Conservation (phyloP, 2,113 vertebrate species). For the Callopanchax toddi region DNA sequence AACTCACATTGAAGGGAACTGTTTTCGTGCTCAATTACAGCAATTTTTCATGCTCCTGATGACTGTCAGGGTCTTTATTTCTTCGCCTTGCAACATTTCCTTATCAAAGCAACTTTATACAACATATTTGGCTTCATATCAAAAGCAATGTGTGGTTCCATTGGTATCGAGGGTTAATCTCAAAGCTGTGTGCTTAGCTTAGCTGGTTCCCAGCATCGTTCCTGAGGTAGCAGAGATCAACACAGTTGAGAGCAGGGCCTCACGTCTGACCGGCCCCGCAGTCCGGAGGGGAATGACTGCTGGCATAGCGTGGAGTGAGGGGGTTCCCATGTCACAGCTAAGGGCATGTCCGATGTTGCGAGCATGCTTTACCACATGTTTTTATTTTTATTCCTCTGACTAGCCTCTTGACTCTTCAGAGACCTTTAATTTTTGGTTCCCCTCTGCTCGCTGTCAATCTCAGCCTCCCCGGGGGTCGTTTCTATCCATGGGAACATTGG, state of each 20-base stretch:
- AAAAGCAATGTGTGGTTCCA: conserved; percentile 44
- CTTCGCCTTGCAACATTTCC: conserved; percentile 60
- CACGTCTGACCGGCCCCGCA: conserved; percentile 46
- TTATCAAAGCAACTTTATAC: conserved; percentile 71
- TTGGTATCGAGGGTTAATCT: conserved; percentile 42
- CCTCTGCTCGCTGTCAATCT: conserved; percentile 68
- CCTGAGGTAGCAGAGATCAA: conserved; percentile 44
- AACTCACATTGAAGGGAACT: conserved; percentile 56
- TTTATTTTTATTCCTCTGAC: conserved; percentile 55
- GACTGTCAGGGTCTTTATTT: conserved; percentile 48
- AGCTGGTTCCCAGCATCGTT: conserved; percentile 67
- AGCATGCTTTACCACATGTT: conserved; percentile 61
- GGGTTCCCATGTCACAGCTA: conserved; percentile 67
- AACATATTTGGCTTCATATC: conserved; percentile 62
- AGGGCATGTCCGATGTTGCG: conserved; percentile 46
- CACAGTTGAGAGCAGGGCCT: conserved; percentile 46
- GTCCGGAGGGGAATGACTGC: conserved; percentile 43
- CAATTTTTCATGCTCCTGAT: conserved; percentile 64
- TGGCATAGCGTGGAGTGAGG: conserved; percentile 41
- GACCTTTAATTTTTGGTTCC: conserved; percentile 65
- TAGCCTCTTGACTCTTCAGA: conserved; percentile 59
- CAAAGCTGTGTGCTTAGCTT: conserved; percentile 44
- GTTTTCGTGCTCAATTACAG: conserved; percentile 58
- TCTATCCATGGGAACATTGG: conserved; percentile 72
- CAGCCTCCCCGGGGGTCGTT: conserved; percentile 50